Evolutionary conservation across 2,888 invertebrate species (phyloP).

Genomic region (Scaptomyza parva): DNA sequence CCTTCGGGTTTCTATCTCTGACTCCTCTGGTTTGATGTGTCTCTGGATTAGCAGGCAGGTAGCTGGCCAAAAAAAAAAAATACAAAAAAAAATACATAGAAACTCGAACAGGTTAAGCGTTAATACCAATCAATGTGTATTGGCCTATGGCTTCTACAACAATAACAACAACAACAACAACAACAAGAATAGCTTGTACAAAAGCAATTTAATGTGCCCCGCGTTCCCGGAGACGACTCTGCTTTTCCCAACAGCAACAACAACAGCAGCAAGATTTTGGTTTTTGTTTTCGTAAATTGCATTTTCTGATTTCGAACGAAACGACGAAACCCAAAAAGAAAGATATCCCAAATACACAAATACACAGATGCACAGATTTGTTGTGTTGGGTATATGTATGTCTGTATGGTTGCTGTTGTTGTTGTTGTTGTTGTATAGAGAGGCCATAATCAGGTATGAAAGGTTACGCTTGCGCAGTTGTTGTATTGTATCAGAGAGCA

Average conservation of each 20-base stretch:
- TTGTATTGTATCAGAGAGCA: constrained; percentile 43
- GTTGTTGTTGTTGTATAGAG: constrained; percentile 22
- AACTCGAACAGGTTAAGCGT: constrained; percentile 71
- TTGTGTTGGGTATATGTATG: neutral
- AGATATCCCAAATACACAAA: constrained; percentile 17
- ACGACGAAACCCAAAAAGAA: constrained; percentile 45
- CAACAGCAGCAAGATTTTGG: constrained; percentile 36
- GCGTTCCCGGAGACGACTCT: constrained; percentile 29
- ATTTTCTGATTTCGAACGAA: constrained; percentile 78
- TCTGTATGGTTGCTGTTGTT: too few species aligned
- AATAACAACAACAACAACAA: constrained; percentile 5
- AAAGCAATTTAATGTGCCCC: constrained; percentile 57
- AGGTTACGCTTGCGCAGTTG: constrained; percentile 78
- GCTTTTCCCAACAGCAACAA: constrained; percentile 37
- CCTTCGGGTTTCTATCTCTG: constrained; percentile 32
- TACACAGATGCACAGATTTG: constrained; percentile 11
- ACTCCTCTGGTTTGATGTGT: constrained; percentile 4
- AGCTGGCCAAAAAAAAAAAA: constrained; percentile 14
- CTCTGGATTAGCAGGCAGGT: constrained; percentile 47
- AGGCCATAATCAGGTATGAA: constrained; percentile 76
- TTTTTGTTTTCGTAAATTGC: constrained; percentile 76
- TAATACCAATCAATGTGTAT: constrained; percentile 78
- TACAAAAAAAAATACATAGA: constrained; percentile 1
- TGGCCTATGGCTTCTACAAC: constrained; percentile 37
- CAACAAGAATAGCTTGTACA: constrained; percentile 27